Evolutionary conservation across 2,888 invertebrate genomes (phyloP), one percentile per base, ranked within the genome.

Genomic region (Catocala nupta): DNA sequence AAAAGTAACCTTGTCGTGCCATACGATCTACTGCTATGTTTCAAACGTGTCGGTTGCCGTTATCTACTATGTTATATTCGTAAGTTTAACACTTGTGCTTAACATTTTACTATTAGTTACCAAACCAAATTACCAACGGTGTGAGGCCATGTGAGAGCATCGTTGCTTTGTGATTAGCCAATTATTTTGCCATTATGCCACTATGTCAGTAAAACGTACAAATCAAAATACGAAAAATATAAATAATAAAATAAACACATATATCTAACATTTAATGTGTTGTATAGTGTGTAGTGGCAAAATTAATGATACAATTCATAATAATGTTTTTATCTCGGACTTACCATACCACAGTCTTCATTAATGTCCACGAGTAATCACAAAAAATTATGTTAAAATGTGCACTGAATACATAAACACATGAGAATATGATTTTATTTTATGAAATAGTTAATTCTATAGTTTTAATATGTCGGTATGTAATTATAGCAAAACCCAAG

Each of bases 151-250:
- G 87, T 86, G 87, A 80, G 80, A 81, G 81, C 80, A 76, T 78
- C 73, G 73, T 80, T 80, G 78, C 77, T 71, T 73, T 70, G 84
- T 87, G 86, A 75, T 80, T 81, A 85, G 82, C 83, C 85, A 82
- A 82, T 84, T 77, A 71, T 71, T 81, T 73, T 86, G 85, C 85
- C 86, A 81, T 86, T 89, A 92, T 93, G 92, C 92, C 93, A 93
- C 89, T 91, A 92, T 93, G 92, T 92, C 92, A 89, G 80, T 75
- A 73, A 81, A 76, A 81, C 77, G 64, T 66, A 63, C 71, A 81
- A 77, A 78, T 73, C 73, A 82, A 80, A 73, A 82, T 74, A 76
- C 68, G 77, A 75, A 81, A 75, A 77, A 75, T 65, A 78, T 64
- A 73, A 81, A 70, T 69, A 73, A 79, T 63, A 70, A 71, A 77